These are phyloP conservation scores for Bursaphelenchus mucronatus DNA, from an alignment of 1,140 invertebrate genomes.

Conservation along the genomic window DNA sequence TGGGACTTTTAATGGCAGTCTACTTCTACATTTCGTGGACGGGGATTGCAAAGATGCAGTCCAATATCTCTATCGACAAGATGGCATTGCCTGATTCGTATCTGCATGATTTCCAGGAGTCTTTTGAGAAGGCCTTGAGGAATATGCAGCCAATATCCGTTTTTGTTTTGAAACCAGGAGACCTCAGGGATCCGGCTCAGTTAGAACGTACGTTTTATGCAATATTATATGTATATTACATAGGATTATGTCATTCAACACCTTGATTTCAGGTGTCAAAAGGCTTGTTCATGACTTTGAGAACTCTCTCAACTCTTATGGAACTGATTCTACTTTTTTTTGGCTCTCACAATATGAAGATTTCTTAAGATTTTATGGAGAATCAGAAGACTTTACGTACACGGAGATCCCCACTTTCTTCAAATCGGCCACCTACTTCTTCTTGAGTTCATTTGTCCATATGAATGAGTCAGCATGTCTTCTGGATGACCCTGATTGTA, in stretches of 20 bases:
- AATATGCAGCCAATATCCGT: slow-evolving; percentile 60
- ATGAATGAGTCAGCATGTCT: slow-evolving; percentile 51
- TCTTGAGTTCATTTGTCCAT: slow-evolving; percentile 56
- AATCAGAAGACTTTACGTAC: slow-evolving; percentile 49
- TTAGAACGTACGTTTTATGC: slow-evolving; percentile 35
- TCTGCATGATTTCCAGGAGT: slow-evolving; percentile 53
- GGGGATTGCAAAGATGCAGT: slow-evolving; percentile 47
- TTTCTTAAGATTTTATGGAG: slow-evolving; percentile 54
- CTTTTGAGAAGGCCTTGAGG: slow-evolving; percentile 50
- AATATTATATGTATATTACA: slow-evolving; percentile 13
- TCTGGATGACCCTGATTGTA: slow-evolving; percentile 49
- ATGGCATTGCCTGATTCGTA: slow-evolving; percentile 58
- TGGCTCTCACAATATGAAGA: slow-evolving; percentile 58
- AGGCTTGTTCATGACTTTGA: slow-evolving; percentile 51
- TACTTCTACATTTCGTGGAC: slow-evolving; percentile 54
- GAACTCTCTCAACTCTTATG: slow-evolving; percentile 54
- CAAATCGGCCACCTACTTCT: slow-evolving; percentile 56
- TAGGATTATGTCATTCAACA: background rate
- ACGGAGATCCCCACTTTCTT: slow-evolving; percentile 58
- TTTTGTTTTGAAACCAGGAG: slow-evolving; percentile 54
- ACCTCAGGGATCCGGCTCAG: slow-evolving; percentile 51
- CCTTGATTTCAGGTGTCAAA: slow-evolving; percentile 47
- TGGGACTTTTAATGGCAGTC: slow-evolving; percentile 41
- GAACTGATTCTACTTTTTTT: slow-evolving; percentile 57
- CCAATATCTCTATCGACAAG: slow-evolving; percentile 60